phyloP scores from a whole-genome alignment of 2,797 vertebrate genomes.

The Sebastes vulpes region DNA sequence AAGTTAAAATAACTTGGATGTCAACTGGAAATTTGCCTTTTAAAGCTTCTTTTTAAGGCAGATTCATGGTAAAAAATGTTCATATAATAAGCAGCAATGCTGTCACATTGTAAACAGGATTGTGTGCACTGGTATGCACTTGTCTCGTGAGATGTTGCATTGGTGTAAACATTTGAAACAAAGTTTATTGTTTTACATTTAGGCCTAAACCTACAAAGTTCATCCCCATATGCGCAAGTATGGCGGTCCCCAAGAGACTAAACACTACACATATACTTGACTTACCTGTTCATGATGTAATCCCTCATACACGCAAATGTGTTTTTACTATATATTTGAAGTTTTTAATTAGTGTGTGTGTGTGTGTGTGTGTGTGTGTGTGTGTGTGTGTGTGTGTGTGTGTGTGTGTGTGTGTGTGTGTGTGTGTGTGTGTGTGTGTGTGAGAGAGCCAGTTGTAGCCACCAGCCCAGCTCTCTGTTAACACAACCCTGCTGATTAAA shows the following conservation, averaged over 20 bases:
- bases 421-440: too few species aligned
- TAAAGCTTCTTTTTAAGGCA: neutral
- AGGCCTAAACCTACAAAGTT: neutral
- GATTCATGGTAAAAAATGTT: neutral
- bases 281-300: neutral
- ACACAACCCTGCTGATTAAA: slow-evolving; percentile 57
- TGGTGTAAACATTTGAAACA: neutral
- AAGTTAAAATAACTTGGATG: neutral
- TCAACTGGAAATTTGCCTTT: neutral
- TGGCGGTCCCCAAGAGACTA: neutral
- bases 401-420: too few species aligned
- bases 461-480: slow-evolving; percentile 41
- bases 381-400: too few species aligned
- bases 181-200: neutral
- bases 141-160: neutral
- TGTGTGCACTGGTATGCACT: neutral
- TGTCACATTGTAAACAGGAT: neutral
- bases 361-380: accelerated
- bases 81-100: neutral
- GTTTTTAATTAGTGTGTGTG: neutral
- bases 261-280: neutral
- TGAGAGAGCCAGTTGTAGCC: slow-evolving; percentile 24
- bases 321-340: neutral
- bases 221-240: neutral
- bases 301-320: neutral